Conservation (phyloP, 2,797 vertebrate species). For the Squalus acanthias region DNA sequence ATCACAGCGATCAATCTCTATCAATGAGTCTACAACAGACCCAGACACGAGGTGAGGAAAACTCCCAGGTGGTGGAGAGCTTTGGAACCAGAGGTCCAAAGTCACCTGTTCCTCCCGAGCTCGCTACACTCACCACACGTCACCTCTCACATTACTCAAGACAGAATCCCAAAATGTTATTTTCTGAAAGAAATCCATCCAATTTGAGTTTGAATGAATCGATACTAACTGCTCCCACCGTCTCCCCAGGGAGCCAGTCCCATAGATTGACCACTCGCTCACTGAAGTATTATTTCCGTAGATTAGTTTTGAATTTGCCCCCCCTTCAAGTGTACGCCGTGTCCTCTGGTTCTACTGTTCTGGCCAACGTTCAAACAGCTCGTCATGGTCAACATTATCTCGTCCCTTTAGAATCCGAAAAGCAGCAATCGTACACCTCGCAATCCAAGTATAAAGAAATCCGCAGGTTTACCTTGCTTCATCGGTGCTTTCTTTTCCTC, state of each 20-base stretch:
- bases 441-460: background rate
- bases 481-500: constrained; percentile 66
- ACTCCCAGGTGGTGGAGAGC: background rate
- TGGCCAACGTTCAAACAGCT: background rate
- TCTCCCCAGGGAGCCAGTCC: background rate
- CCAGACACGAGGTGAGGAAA: background rate
- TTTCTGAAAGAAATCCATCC: no score
- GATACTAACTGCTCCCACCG: background rate
- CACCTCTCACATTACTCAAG: background rate
- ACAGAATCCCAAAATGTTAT: background rate
- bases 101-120: background rate
- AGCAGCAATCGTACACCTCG: background rate
- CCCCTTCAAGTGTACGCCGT: background rate
- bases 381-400: background rate
- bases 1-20: background rate
- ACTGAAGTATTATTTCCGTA: background rate
- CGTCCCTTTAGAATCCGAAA: background rate
- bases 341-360: background rate
- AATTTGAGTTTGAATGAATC: background rate
- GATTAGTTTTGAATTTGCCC: no score
- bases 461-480: constrained; percentile 52
- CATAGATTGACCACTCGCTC: background rate
- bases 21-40: background rate
- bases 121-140: background rate
- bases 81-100: background rate